These are phyloP conservation scores for Sebastes minor DNA, from an alignment of 2,797 vertebrate species.

Conservation along the genomic window DNA sequence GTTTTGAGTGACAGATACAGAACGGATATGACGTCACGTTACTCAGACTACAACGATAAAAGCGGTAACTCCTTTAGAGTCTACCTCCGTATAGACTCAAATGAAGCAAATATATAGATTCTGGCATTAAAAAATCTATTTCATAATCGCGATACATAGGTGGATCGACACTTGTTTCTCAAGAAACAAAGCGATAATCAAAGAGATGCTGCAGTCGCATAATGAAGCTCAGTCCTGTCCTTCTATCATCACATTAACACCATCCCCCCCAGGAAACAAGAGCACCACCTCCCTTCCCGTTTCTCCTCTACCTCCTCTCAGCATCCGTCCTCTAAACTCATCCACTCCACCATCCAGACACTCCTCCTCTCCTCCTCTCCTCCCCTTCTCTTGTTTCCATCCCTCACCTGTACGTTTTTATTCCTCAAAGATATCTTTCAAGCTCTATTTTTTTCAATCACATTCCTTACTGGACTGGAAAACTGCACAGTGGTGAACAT, in stretches of 20 bases:
- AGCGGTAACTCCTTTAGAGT: no score
- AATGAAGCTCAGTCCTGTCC: conserved; percentile 46
- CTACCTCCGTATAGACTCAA: no score
- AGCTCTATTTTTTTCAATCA: conserved; percentile 37
- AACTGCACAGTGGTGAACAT: conserved; percentile 35
- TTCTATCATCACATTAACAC: conserved; percentile 60
- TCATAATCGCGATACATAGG: no score
- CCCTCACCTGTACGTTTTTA: conserved; percentile 25
- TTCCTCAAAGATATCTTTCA: conserved; percentile 7
- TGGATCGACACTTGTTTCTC: background rate
- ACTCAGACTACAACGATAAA: no score
- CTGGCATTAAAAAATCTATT: no score
- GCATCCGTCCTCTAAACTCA: conserved; percentile 65
- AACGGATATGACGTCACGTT: no score
- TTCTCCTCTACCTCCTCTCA: conserved; percentile 51
- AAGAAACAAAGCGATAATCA: background rate
- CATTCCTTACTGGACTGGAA: conserved; percentile 35
- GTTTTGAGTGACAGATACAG: no score
- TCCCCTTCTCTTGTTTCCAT: conserved; percentile 4
- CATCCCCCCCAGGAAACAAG: conserved; percentile 67
- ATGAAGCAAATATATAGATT: no score
- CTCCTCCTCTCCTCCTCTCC: conserved; percentile 12
- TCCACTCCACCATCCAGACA: conserved; percentile 20
- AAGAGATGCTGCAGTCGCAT: conserved; percentile 35
- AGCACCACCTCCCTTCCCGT: conserved; percentile 32